Conservation (phyloP, 1,140 invertebrate species). For the Drosophila miranda region DNA sequence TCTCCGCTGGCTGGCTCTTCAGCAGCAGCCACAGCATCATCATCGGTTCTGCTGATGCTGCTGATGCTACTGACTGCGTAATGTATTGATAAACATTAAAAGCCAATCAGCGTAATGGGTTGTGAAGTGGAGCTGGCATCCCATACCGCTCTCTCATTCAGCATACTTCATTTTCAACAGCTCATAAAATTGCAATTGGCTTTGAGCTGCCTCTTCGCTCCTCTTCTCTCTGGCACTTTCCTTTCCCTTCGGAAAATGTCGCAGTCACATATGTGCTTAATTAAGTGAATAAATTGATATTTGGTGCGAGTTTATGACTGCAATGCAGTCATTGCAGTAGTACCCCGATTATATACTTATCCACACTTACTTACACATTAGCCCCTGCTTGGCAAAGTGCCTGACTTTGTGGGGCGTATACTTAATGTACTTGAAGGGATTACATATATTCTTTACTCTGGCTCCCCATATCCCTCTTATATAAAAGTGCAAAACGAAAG, state of each 20-base stretch:
- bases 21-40: slow-evolving; percentile 3
- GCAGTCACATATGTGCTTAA: slow-evolving; percentile 78
- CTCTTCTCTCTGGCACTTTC: not conserved
- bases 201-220: slow-evolving; percentile 48
- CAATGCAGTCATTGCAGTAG: slow-evolving; percentile 75
- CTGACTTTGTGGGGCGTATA: not conserved
- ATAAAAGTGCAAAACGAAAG: too few relatives aligned
- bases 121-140: slow-evolving; percentile 59
- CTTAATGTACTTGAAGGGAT: too few relatives aligned
- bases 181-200: slow-evolving; percentile 79
- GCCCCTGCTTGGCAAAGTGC: slow-evolving; percentile 3
- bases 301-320: slow-evolving; percentile 76
- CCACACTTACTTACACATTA: slow-evolving; percentile 24
- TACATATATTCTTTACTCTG: too few relatives aligned
- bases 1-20: not conserved
- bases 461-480: too few relatives aligned
- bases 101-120: slow-evolving; percentile 78
- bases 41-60: slow-evolving; percentile 22
- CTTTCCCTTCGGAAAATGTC: slow-evolving; percentile 53
- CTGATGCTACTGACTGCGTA: slow-evolving; percentile 45
- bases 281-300: slow-evolving; percentile 79
- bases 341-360: slow-evolving; percentile 54
- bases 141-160: slow-evolving; percentile 22
- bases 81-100: slow-evolving; percentile 80
- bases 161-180: slow-evolving; percentile 75